Conservation (phyloP, 1,140 invertebrate species). For the Oedothorax gibbosus region DNA sequence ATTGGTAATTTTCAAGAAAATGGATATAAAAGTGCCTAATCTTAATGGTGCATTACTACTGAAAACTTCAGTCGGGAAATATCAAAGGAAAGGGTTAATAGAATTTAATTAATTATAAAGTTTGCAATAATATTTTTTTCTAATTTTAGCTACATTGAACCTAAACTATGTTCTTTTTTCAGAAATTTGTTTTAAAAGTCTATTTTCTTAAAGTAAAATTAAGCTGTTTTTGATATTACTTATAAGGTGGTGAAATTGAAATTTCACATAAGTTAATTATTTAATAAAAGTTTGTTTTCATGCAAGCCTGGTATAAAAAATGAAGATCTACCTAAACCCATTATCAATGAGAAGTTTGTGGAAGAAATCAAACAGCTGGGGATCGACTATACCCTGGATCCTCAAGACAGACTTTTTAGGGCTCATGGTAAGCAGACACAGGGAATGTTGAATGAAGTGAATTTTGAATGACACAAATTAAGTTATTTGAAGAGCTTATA, state of each 20-base stretch:
- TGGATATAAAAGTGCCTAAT: too few species aligned
- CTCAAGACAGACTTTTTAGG: conserved; percentile 86
- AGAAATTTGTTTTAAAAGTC: too few species aligned
- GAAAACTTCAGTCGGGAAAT: too few species aligned
- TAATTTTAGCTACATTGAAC: too few species aligned
- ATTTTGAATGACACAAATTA: too few species aligned
- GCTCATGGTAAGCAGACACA: conserved; percentile 79
- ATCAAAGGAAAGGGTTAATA: too few species aligned
- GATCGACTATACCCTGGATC: conserved; percentile 81
- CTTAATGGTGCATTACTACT: too few species aligned
- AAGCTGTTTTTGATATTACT: not conserved
- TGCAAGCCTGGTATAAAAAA: conserved; percentile 68
- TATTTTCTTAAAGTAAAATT: not conserved
- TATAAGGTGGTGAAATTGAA: not conserved
- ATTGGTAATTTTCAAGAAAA: too few species aligned
- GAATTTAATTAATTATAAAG: too few species aligned
- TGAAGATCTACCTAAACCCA: conserved; percentile 68
- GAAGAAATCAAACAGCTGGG: conserved; percentile 74
- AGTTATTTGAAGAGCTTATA: too few species aligned
- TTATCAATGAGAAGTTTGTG: conserved; percentile 73
- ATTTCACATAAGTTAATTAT: not conserved
- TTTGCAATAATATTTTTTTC: too few species aligned
- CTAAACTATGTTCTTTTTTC: too few species aligned
- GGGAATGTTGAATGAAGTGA: not conserved
- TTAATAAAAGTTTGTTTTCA: not conserved